phyloP scores from a whole-genome alignment of 37 sponge, comb jelly and placozoan species.

The Spongia lamella region DNA sequence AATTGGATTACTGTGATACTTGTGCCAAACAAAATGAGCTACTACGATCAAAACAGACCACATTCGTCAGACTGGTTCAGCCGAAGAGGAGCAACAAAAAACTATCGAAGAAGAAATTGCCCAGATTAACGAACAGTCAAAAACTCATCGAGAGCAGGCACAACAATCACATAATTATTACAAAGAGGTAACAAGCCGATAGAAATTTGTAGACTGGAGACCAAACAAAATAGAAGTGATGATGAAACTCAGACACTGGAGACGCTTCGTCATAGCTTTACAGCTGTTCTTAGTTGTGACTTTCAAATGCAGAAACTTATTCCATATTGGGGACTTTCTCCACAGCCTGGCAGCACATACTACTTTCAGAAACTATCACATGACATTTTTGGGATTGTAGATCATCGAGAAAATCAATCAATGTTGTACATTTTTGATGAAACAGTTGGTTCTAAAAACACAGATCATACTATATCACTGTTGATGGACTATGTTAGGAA shows the following conservation, averaged over 20 bases:
- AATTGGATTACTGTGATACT: constrained; percentile 43
- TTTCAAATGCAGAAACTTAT: constrained; percentile 39
- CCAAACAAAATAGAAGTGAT: background rate
- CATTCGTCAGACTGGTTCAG: constrained; percentile 14
- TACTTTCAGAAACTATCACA: constrained; percentile 37
- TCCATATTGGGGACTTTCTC: constrained; percentile 20
- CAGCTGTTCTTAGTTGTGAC: constrained; percentile 34
- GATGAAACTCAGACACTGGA: no score
- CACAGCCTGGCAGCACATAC: constrained; percentile 52
- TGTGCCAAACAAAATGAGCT: constrained; percentile 37
- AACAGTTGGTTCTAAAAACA: constrained; percentile 39
- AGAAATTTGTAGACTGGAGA: background rate
- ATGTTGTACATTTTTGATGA: constrained; percentile 24
- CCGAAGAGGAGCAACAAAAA: constrained; percentile 8
- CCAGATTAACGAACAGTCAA: background rate
- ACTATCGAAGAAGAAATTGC: background rate
- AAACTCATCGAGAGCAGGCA: constrained; percentile 20
- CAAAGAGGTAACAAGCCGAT: background rate
- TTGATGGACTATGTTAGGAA: constrained; percentile 5
- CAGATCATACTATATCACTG: constrained; percentile 42
- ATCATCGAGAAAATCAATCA: constrained; percentile 7
- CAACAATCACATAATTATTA: constrained; percentile 31
- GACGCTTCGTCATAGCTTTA: constrained; percentile 4
- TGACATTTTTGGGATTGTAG: constrained; percentile 46
- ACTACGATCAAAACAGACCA: constrained; percentile 14